phyloP scores from a whole-genome alignment of 2,888 invertebrate species.

The Drosophila phalerata region DNA sequence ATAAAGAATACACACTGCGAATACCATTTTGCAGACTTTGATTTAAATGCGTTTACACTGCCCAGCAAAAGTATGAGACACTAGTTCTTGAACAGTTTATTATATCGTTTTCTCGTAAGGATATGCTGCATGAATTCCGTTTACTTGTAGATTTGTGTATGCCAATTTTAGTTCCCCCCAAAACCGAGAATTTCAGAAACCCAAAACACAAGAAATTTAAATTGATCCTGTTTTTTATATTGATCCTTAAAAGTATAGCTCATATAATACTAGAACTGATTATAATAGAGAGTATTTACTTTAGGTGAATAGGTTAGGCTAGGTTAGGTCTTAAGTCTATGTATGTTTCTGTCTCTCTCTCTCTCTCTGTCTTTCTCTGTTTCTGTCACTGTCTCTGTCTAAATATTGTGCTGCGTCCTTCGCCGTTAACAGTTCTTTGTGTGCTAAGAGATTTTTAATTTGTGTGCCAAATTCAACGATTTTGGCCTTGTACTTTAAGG shows the following conservation, averaged over 20 bases:
- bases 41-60: constrained; percentile 29
- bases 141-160: constrained; percentile 27
- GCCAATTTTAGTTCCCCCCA: constrained; percentile 5
- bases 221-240: constrained; percentile 8
- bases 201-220: neutral
- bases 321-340: constrained; percentile 19
- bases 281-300: neutral
- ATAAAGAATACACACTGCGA: constrained; percentile 14
- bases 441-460: constrained; percentile 51
- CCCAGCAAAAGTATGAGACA: constrained; percentile 42
- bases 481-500: constrained; percentile 87
- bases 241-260: constrained; percentile 15
- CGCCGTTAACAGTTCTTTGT: constrained; percentile 46
- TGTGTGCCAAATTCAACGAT: constrained; percentile 38
- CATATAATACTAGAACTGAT: neutral
- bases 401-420: constrained; percentile 43
- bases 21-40: constrained; percentile 26
- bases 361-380: constrained; percentile 22
- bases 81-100: constrained; percentile 15
- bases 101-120: constrained; percentile 29
- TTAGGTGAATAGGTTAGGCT: constrained; percentile 23
- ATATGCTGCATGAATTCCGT: constrained; percentile 66
- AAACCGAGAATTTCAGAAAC: constrained; percentile 21
- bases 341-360: constrained; percentile 32
- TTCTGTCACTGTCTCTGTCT: constrained; percentile 34